phyloP scores from a whole-genome alignment of 37 sponge, comb jelly and placozoan genomes.

The Corticium candelabrum region DNA sequence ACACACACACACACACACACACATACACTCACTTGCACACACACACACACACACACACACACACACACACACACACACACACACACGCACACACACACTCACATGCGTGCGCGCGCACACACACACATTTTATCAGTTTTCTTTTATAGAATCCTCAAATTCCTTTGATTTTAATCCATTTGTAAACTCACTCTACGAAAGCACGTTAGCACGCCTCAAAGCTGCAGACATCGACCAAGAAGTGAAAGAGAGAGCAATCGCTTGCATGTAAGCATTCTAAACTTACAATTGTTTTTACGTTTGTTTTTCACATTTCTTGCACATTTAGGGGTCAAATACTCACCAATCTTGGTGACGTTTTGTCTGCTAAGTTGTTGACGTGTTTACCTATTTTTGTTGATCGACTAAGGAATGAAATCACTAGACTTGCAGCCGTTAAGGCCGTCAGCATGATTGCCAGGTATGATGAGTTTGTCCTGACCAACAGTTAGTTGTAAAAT shows the following conservation, averaged over 20 bases:
- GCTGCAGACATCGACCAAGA: constrained; percentile 98
- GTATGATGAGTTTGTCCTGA: constrained; percentile 20
- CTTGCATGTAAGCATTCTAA: constrained; percentile 64
- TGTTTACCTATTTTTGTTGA: constrained; percentile 89
- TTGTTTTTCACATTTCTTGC: background rate
- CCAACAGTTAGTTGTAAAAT: background rate
- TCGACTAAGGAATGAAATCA: constrained; percentile 88
- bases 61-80: too few species aligned
- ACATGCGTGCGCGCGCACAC: too few species aligned
- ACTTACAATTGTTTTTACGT: background rate
- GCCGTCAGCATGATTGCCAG: constrained; percentile 76
- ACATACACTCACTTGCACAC: too few species aligned
- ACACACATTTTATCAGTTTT: too few species aligned
- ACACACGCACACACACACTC: too few species aligned
- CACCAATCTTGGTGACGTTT: constrained; percentile 59
- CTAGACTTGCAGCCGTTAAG: constrained; percentile 85
- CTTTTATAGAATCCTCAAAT: background rate
- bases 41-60: too few species aligned
- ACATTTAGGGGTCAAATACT: constrained; percentile 68
- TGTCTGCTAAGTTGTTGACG: constrained; percentile 41
- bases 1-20: too few species aligned
- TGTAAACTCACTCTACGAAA: constrained; percentile 10
- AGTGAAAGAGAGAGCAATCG: constrained; percentile 96
- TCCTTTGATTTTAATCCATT: constrained; percentile 16
- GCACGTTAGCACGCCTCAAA: constrained; percentile 70